phyloP scores from a whole-genome alignment of 2,797 vertebrate species.

The Crocodylus rhombifer region DNA sequence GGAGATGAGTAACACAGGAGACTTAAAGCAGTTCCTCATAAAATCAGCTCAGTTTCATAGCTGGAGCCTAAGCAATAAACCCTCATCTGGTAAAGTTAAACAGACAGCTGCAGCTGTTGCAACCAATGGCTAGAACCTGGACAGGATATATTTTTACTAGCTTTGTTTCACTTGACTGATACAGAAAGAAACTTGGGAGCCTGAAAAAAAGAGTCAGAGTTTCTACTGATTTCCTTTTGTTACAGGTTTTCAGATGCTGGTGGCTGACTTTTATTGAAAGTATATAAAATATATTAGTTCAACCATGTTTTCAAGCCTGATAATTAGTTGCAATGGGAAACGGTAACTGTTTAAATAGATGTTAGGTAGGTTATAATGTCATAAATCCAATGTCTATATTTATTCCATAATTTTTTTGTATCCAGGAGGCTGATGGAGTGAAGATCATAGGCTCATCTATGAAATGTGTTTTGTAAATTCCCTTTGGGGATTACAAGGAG shows the following conservation, averaged over 20 bases:
- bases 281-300: neutral
- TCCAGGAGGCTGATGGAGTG: too few relatives aligned
- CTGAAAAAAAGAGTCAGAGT: conserved; percentile 23
- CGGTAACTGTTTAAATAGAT: neutral
- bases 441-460: too few relatives aligned
- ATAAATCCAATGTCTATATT: too few relatives aligned
- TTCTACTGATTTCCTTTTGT: conserved; percentile 38
- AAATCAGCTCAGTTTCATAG: neutral
- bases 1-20: neutral
- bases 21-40: neutral
- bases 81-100: neutral
- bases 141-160: conserved; percentile 50
- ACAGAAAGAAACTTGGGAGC: conserved; percentile 35
- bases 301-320: neutral
- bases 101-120: conserved; percentile 38
- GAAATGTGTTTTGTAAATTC: too few relatives aligned
- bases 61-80: neutral
- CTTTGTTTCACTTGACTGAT: conserved; percentile 38
- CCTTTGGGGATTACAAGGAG: too few relatives aligned
- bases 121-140: neutral
- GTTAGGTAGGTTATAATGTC: too few relatives aligned
- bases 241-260: conserved; percentile 18
- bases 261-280: neutral
- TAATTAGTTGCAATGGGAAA: neutral
- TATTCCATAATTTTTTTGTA: too few relatives aligned